Conservation (phyloP, 2,797 vertebrate genomes). For the Tapera naevia region DNA sequence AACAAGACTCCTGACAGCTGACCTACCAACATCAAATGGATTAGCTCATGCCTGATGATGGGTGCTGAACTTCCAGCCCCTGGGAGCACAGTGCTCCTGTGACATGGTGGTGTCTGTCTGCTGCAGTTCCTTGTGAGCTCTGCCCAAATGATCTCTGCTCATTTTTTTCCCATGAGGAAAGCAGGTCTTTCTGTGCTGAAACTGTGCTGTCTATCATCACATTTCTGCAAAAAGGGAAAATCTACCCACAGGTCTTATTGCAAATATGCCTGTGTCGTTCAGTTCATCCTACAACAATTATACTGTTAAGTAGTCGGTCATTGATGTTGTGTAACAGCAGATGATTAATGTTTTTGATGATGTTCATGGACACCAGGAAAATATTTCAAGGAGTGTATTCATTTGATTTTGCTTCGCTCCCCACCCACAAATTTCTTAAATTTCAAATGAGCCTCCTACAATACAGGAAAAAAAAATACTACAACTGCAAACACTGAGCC, state of each 20-base stretch:
- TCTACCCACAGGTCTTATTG: not conserved
- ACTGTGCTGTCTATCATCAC: not conserved
- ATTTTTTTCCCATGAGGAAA: not conserved
- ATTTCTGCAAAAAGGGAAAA: not conserved
- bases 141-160: not conserved
- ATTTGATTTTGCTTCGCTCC: not conserved
- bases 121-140: not conserved
- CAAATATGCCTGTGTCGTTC: not conserved
- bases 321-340: not conserved
- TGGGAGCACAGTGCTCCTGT: not conserved
- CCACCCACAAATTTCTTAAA: not conserved
- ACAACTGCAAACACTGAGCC: not conserved
- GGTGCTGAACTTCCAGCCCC: not conserved
- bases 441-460: not conserved
- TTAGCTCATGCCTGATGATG: not conserved
- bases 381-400: not conserved
- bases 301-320: not conserved
- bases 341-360: not conserved
- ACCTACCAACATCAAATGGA: not conserved
- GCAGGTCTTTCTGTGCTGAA: not conserved
- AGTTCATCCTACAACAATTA: not conserved
- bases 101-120: accelerated
- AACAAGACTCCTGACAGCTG: not conserved
- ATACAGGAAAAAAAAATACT: not conserved
- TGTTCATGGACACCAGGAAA: not conserved